Evolutionary conservation across 2,113 vertebrate species (phyloP), one percentile per base, ranked within the genome.

Genomic region (Rhipidura dahli): DNA sequence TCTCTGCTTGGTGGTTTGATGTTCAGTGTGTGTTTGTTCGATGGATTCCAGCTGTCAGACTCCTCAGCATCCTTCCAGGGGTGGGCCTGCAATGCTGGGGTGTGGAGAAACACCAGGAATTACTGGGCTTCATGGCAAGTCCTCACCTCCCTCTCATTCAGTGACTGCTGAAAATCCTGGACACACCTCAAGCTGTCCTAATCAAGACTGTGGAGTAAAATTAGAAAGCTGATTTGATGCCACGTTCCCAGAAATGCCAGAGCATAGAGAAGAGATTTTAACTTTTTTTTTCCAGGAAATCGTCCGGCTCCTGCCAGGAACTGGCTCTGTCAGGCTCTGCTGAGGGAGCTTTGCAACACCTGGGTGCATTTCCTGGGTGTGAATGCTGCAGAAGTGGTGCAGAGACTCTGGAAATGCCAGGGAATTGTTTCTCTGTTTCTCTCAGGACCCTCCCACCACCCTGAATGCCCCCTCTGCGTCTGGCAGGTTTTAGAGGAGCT

Each of bases 391-490:
- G 13, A 26, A 79, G 49, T 2, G 45, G 33, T 13, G 59, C 50
- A 3, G 21, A 65, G 70, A 13, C 37, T 64, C n/a, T 18, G 33
- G 4, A 40, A 12, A 10, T 9, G 18, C 7, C 6, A 5, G 27
- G 56, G 20, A 33, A 37, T 42, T 27, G n/a, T 54, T 75, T 27
- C 30, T 31, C 9, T 35, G n/a, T 37, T 1, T 6, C 6, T 13
- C 64, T 19, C 47, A 56, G 50, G 31, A 33, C 9, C 14, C 27
- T 73, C 45, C 51, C 6, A 39, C 23, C 30, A 17, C 47, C 22
- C 1, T 5, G 23, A 33, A 60, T 2, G 15, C 1, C 50, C 23
- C 1, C 11, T 27, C 18, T 30, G 37, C 4, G 5, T n/a, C 21
- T 10, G 49, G 60, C 51, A 26, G 60, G 11, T 47, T 47, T 31